Conservation (phyloP, 1,140 invertebrate species). For the Sinella curviseta region DNA sequence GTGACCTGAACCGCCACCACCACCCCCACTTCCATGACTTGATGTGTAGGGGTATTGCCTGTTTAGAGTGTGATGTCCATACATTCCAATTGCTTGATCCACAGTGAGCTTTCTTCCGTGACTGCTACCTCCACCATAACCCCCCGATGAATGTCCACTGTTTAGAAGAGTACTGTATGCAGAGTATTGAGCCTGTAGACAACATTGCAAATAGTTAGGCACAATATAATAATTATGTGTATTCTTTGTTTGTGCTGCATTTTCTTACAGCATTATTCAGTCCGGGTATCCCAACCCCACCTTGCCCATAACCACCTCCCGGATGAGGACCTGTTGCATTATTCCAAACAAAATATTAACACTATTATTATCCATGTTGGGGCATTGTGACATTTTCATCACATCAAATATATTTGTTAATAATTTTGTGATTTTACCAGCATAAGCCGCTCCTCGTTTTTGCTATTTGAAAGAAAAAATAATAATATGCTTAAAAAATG, state of each 20-base stretch:
- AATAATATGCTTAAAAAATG: neutral
- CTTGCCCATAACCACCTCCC: neutral
- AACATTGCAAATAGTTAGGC: neutral
- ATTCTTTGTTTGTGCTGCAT: neutral
- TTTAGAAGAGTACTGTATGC: neutral
- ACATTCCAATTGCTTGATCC: conserved; percentile 12
- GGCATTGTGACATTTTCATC: no score
- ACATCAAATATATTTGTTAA: neutral
- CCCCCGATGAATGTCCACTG: neutral
- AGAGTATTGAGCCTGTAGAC: neutral
- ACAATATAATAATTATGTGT: neutral
- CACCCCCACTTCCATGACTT: neutral
- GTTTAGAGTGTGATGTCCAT: conserved; percentile 12
- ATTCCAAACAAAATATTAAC: neutral
- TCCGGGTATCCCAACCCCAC: neutral
- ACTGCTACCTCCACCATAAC: neutral
- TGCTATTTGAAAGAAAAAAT: neutral
- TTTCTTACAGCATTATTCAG: neutral
- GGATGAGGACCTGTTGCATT: neutral
- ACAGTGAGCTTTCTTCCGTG: conserved; percentile 5
- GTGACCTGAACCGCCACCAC: neutral
- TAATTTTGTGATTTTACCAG: neutral
- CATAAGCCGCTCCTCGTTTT: conserved; percentile 16
- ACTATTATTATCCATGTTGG: neutral
- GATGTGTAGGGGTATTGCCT: neutral